Evolutionary conservation across 2,797 vertebrate species (phyloP), one percentile per base, ranked within the genome.

Genomic region (Coccyzus lansbergi): DNA sequence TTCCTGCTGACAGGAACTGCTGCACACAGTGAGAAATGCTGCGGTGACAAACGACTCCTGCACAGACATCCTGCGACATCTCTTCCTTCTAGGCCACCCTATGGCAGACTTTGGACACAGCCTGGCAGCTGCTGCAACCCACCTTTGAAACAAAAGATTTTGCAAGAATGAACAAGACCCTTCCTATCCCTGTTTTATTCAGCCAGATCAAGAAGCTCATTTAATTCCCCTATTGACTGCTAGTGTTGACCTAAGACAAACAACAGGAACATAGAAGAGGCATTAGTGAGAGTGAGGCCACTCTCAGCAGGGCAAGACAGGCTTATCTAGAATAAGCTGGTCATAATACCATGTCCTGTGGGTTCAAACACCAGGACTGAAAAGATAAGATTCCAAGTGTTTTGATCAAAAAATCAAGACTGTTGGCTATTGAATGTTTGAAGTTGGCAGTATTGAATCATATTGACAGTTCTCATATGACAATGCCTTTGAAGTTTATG

Each of bases 401-500:
- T 44, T 18, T 18, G 42, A 44, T 44, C 42, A 44, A 44, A 44
- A 44, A 44, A 69, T 78, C 34, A 44, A 55, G 34, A 29, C 34
- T 81, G 36, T 26, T 64, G 24, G n/a, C 58, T 91, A 71, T 48
- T 86, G 62, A 89, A 34, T 83, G 56, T 55, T 88, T 18, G 36
- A 76, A 16, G 62, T 42, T 85, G 49, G 29, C 36, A 80, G 40
- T 64, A 77, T 64, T 87, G 65, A 91, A 70, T 64, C 55, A 69
- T 77, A 72, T 62, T 52, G 77, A 78, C 76, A 72, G 44, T 90
- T 92, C 38, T 92, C 24, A 24, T 44, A 40, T 22, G 19, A 74
- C 89, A 91, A 82, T 55, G 69, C 58, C 56, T 81, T 81, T 72
- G 72, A 92, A 86, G 59, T 90, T 94, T 76, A 56, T 19, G 53